Base-by-base conservation (phyloP, 2,888 invertebrate genomes). In the Leucophenga montana region DNA sequence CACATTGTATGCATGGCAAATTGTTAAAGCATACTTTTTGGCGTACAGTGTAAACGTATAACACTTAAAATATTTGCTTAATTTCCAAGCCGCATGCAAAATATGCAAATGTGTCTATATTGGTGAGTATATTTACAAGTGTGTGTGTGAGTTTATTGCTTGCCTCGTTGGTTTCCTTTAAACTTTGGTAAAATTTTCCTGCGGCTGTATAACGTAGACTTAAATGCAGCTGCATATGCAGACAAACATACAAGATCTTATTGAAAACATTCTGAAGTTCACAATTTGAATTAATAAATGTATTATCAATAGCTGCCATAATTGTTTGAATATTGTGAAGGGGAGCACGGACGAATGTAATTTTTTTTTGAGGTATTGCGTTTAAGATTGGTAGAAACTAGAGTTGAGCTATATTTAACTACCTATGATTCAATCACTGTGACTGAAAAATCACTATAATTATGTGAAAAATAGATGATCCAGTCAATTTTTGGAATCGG, bases 91-190 rank as follows among this genome's bases (percentile, higher is more conserved):
- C 27, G n/a, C 31, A 57, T 48, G 22, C 59, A 57, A 46, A 50
- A 46, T 46, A 22, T 48, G 48, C 64, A 3, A 14, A 50, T 57
- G 56, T 39, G 39, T 61, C 13, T 39, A 48, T 4, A 27, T 44
- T 14, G 18, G 59, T 33, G 48, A 27, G 65, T 66, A n/a, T 66
- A 33, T 50, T 48, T 59, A 46, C 46, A 27, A 59, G 64, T 64
- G 62, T 48, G 66, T 72, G 72, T 73, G 66, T 46, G 14, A 64
- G 62, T 48, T 64, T 64, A n/a, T 46, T 48, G 48, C 48, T 64
- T 64, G 27, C 46, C 22, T 46, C 46, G 62, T 48, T 64, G 14
- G 46, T 46, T 64, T 64, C 62, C 62, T 48, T 64, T 64, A 64
- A 64, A 64, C 62, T 64, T 64, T 46, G 16, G 20, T n/a, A 39